Evolutionary conservation across 2,113 vertebrate species (phyloP), one percentile per base, ranked within the genome.

Genomic region (Carlito syrichta): DNA sequence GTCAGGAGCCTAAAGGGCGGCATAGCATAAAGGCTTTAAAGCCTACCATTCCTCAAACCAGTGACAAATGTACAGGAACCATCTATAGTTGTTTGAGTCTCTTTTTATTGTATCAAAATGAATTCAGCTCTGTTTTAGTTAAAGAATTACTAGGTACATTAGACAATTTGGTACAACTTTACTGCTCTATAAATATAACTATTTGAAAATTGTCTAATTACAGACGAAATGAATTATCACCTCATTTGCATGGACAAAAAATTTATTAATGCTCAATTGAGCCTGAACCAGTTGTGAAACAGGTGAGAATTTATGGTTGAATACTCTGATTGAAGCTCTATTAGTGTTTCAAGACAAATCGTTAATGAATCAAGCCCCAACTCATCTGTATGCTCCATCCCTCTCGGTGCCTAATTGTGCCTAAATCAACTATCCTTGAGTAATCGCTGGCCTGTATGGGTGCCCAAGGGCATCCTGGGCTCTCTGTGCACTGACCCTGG

Each of bases 261-360:
- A 97, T 52, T 92, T 97, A 96, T 98, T 97, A 95, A 96, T 98
- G 97, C 96, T 98, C 98, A 98, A 97, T 85, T 98, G 96, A 98
- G 97, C 96, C 96, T 97, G 95, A 98, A 97, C 86, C 60, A 40
- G 91, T 97, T 87, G 95, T 90, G 76, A 96, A 98, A 96, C 91
- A 98, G 97, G 98, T 98, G 98, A 98, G 95, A 98, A 98, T 98
- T 97, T 98, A 98, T 94, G 98, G 94, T 89, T 97, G 95, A 89
- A 86, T 98, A 96, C 77, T 60, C 89, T 96, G 91, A 97, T n/a
- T 93, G 95, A 98, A 97, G 96, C 76, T 86, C 92, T 96, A 93
- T 96, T 96, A 96, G 97, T 43, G 86, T 94, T n/a, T 96, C 94
- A 96, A 96, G 97, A 98, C 94, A 60, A 73, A 9, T 96, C 97